Evolutionary conservation across 2,113 vertebrate genomes (phyloP).

Genomic region (Oostethus manadensis): DNA sequence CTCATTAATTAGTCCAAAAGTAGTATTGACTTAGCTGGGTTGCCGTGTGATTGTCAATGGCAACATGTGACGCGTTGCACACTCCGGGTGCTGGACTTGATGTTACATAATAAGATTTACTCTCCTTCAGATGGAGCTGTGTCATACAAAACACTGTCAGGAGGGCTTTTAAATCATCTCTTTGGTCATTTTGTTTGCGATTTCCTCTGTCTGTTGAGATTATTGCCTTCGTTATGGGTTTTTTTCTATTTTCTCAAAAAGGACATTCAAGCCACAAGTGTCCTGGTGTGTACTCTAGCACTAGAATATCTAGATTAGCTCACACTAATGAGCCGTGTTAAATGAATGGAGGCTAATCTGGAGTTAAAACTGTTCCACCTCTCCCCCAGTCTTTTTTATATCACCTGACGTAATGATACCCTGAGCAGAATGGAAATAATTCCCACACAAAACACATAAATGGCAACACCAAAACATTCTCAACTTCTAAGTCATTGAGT

Average conservation of each 20-base stretch:
- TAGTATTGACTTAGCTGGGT: slow-evolving; percentile 22
- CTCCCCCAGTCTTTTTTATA: not conserved
- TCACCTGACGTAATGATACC: slow-evolving; percentile 4
- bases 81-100: slow-evolving; percentile 31
- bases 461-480: not conserved
- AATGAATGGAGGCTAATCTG: slow-evolving; percentile 52
- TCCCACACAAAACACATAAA: slow-evolving; percentile 2
- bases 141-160: slow-evolving; percentile 3
- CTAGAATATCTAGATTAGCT: slow-evolving; percentile 66
- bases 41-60: slow-evolving; percentile 19
- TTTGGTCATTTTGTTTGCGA: not conserved
- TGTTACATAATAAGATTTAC: slow-evolving; percentile 59
- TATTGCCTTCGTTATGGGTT: not conserved
- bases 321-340: slow-evolving; percentile 23
- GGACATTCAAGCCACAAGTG: slow-evolving; percentile 9
- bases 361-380: slow-evolving; percentile 28
- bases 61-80: slow-evolving; percentile 45
- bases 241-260: slow-evolving; percentile 1
- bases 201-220: not conserved
- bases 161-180: not conserved
- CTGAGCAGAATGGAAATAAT: not conserved
- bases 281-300: slow-evolving; percentile 32
- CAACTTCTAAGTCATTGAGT: not conserved
- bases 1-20: slow-evolving; percentile 1
- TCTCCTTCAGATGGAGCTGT: slow-evolving; percentile 5